Base-by-base conservation (phyloP, 2,888 invertebrate species). In the Ceriagrion tenellum region DNA sequence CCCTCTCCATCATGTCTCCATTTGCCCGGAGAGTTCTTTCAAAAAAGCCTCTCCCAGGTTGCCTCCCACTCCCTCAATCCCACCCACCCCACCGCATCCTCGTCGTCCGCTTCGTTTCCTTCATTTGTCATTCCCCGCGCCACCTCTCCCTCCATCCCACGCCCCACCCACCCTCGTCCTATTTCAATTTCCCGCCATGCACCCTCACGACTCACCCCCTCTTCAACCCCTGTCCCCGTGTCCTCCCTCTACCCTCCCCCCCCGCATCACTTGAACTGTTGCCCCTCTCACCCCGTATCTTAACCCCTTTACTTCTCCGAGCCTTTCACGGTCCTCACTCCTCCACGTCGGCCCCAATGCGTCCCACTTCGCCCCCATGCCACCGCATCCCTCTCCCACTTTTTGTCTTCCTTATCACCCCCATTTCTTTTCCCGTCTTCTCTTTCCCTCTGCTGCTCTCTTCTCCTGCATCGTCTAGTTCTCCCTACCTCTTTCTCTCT, bases 21-120 rank as follows among this genome's bases (percentile, higher is more conserved):
- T 90, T 90, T 90, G 55, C 55, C 40, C 56, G 55, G n/a, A 89
- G 56, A 55, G 89, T 30, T 90, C 56, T 55, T 30, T 90, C 90
- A 55, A 55, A n/a, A 55, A n/a, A 23, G n/a, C 55, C 89, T 89
- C n/a, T 90, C 56, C 90, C 30, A 4, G 55, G 30, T 16, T 55
- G 6, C 8, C 30, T 90, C 59, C 13, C 35, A 8, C 26, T 8
- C 23, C 47, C 23, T 69, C 69, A 18, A 47, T n/a, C 18, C 81
- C 47, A 55, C 93, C 55, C 63, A 18, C 30, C 90, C 10, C 6
- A 35, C 23, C 47, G 35, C 74, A n/a, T 74, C 69, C 55, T n/a
- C 47, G 13, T 26, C 55, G 55, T 26, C 47, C n/a, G 69, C 47
- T 40, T 47, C 47, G 16, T 35, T 69, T 69, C 69, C 93, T 69